These are phyloP conservation scores for Heliconius hermathena DNA, from an alignment of 1,140 invertebrate genomes.

Conservation along the genomic window DNA sequence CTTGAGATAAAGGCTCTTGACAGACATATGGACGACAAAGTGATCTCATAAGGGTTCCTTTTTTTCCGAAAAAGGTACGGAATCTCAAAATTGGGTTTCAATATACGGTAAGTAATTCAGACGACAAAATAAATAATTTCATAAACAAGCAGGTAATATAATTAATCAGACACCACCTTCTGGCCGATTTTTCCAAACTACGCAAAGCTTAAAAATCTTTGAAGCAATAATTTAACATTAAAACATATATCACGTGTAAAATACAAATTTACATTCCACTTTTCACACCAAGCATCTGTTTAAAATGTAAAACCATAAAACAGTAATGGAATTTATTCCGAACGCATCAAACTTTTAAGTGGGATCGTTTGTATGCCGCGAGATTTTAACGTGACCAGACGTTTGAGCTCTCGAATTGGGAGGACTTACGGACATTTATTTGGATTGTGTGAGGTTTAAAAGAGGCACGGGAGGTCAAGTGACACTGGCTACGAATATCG, in stretches of 20 bases:
- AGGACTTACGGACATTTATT: slow-evolving; percentile 28
- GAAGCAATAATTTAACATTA: not conserved
- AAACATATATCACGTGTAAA: not conserved
- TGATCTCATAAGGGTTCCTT: too few species aligned
- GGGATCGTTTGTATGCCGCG: slow-evolving; percentile 67
- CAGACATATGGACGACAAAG: too few species aligned
- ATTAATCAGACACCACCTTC: too few species aligned
- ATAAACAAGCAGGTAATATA: too few species aligned
- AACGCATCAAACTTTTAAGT: slow-evolving; percentile 76
- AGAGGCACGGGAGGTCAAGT: slow-evolving; percentile 32
- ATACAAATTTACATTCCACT: slow-evolving; percentile 13
- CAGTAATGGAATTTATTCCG: slow-evolving; percentile 70
- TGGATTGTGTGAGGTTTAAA: not conserved
- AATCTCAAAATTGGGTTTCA: too few species aligned
- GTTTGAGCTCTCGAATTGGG: slow-evolving; percentile 35
- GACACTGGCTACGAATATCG: slow-evolving; percentile 42
- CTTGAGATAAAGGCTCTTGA: too few species aligned
- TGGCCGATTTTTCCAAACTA: not conserved
- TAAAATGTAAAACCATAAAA: slow-evolving; percentile 64
- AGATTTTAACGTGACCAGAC: slow-evolving; percentile 48
- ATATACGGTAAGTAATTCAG: too few species aligned
- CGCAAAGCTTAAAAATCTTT: not conserved
- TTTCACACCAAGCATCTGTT: slow-evolving; percentile 20
- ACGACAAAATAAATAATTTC: too few species aligned
- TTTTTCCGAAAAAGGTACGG: too few species aligned